Evolutionary conservation across 2,797 vertebrate species (phyloP), one percentile per base, ranked within the genome.

Genomic region (Microchirus variegatus): DNA sequence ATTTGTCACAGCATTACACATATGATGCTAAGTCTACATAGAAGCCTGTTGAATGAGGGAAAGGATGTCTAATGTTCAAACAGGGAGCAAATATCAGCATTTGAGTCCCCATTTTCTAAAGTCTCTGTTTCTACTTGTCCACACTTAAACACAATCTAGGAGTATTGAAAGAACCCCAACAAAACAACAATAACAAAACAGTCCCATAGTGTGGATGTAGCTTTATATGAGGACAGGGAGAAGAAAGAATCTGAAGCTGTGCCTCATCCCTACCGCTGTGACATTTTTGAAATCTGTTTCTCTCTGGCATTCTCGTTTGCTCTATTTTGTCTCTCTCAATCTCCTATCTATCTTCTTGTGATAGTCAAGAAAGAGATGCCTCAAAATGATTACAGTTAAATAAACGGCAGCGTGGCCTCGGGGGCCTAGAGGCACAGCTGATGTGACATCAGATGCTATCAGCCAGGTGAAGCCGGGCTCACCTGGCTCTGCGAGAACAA

Each of bases 331-430:
- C 44, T 19, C 35, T 72, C 67, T 75, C 45, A 18, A 59, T 51
- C 73, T 72, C 63, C 81, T 47, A 75, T 82, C 75, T 80, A 45
- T 79, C 81, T 81, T 79, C 64, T 76, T 42, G 68, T 67, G 65
- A 79, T 57, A 73, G 82, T 76, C 79, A 87, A 87, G 80, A 90
- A 91, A 18, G 44, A 18, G 89, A 91, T 91, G 82, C 80, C 83
- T 91, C 86, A 74, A 88, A 92, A 90, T 80, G 90, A 93, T 93
- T 91, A 90, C 68, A 80, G 66, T 85, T 89, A 91, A 91, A 91
- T 91, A 91, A 93, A 90, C 77, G 78, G 80, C 53, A 77, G 84
- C 42, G 69, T 19, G 61, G 78, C 86, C 88, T 67, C 44, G 35
- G 90, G 90, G 89, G 91, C 89, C 88, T 75, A 65, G 67, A 83